These are phyloP conservation scores for Morbakka virulenta DNA, from an alignment of 30 jellyfish, hydroid and myxozoan genomes.

Conservation along the genomic window DNA sequence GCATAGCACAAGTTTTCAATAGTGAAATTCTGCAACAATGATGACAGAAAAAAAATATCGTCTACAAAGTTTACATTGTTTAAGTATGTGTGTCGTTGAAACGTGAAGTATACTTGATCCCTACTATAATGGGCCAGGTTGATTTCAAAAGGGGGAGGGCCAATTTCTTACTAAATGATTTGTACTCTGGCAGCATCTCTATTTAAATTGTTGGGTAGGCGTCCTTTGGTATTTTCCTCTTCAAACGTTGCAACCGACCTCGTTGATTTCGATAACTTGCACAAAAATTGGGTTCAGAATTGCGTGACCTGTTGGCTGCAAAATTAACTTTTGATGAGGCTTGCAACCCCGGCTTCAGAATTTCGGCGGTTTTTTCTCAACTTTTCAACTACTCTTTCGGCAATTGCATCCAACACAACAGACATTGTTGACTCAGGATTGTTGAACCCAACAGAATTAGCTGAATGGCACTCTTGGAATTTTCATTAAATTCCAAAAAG, in stretches of 20 bases:
- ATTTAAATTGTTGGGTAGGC: constrained; percentile 42
- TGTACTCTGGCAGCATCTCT: constrained; percentile 40
- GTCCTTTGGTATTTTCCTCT: too few relatives aligned
- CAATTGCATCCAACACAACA: not conserved
- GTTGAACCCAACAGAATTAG: not conserved
- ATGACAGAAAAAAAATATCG: not conserved
- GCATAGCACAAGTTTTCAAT: constrained; percentile 24
- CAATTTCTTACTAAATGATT: constrained; percentile 36
- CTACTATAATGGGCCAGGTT: too few relatives aligned
- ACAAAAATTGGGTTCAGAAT: too few relatives aligned
- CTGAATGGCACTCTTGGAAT: not conserved
- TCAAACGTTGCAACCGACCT: too few relatives aligned
- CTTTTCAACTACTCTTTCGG: not conserved
- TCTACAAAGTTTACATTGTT: too few relatives aligned
- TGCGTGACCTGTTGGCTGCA: too few relatives aligned
- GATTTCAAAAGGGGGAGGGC: constrained; percentile 61
- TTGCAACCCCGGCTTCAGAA: too few relatives aligned
- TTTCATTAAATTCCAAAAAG: not conserved
- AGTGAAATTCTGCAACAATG: constrained; percentile 36
- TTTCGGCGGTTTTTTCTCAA: not conserved
- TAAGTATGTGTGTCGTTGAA: too few relatives aligned
- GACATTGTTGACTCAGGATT: not conserved
- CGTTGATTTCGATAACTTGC: too few relatives aligned
- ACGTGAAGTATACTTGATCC: too few relatives aligned
- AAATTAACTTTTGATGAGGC: too few relatives aligned